Evolutionary conservation across 2,113 vertebrate genomes (phyloP).

Genomic region (Puffinus mauretanicus): DNA sequence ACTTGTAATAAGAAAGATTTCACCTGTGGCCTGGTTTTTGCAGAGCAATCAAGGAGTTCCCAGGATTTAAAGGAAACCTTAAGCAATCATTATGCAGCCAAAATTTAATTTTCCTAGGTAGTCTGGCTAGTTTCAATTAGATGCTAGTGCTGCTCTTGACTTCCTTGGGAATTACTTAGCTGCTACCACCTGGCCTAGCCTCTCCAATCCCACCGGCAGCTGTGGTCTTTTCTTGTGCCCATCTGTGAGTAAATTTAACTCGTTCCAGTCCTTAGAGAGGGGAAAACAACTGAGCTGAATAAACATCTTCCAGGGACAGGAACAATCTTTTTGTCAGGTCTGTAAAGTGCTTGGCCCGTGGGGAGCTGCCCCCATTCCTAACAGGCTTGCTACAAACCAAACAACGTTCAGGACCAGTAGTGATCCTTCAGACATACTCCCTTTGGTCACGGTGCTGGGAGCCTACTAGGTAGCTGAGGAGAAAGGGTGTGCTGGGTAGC

Average conservation of each 20-base stretch:
- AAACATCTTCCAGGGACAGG: neutral
- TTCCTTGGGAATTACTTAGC: neutral
- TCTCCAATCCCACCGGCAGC: neutral
- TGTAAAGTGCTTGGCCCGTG: neutral
- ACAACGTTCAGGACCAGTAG: fast-evolving
- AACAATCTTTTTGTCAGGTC: neutral
- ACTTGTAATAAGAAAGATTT: neutral
- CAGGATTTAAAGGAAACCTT: neutral
- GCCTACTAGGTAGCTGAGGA: neutral
- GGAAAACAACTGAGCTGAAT: neutral
- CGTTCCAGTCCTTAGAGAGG: neutral
- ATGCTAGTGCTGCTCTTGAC: neutral
- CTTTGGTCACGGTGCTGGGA: neutral
- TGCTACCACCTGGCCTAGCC: neutral
- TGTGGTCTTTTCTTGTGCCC: neutral
- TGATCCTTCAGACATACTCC: neutral
- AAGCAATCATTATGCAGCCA: neutral
- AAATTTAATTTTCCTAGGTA: neutral
- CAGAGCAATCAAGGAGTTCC: neutral
- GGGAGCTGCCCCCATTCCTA: neutral
- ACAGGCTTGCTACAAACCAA: neutral
- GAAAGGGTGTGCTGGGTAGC: neutral
- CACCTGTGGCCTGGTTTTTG: neutral
- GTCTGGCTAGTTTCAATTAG: neutral
- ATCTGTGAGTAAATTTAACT: neutral